phyloP scores from a whole-genome alignment of 1,140 invertebrate genomes.

The Diorhabda elongata region DNA sequence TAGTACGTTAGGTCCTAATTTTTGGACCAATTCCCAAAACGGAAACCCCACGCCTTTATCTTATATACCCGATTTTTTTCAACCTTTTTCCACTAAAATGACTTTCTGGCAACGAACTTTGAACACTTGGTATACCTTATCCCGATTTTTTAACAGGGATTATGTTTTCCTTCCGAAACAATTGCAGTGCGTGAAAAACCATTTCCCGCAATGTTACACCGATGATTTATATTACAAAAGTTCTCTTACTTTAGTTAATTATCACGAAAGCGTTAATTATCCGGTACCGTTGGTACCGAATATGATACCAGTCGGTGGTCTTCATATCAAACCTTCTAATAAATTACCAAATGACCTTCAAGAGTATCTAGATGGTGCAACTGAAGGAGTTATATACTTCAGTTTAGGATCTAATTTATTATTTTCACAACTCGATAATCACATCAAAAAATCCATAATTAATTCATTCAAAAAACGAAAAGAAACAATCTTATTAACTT shows the following conservation, averaged over 20 bases:
- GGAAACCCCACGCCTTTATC: slow-evolving; percentile 45
- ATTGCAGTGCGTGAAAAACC: slow-evolving; percentile 37
- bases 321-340: slow-evolving; percentile 36
- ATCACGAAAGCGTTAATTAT: slow-evolving; percentile 35
- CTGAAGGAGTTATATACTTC: slow-evolving; percentile 65
- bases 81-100: slow-evolving; percentile 42
- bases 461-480: slow-evolving; percentile 52
- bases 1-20: slow-evolving; percentile 34
- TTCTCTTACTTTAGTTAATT: slow-evolving; percentile 45
- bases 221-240: slow-evolving; percentile 50
- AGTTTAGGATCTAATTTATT: slow-evolving; percentile 55
- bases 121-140: slow-evolving; percentile 38
- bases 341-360: slow-evolving; percentile 51
- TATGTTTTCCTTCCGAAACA: slow-evolving; percentile 41
- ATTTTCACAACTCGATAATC: neutral
- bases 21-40: slow-evolving; percentile 31
- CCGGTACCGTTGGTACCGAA: slow-evolving; percentile 45
- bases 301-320: slow-evolving; percentile 52
- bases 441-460: slow-evolving; percentile 38
- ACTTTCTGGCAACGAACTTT: slow-evolving; percentile 45
- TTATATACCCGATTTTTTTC: slow-evolving; percentile 42
- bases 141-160: slow-evolving; percentile 7
- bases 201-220: slow-evolving; percentile 48
- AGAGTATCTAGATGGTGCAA: slow-evolving; percentile 54
- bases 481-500: slow-evolving; percentile 57